phyloP scores from a whole-genome alignment of 2,113 vertebrate species.

The Campylomormyrus numenius region DNA sequence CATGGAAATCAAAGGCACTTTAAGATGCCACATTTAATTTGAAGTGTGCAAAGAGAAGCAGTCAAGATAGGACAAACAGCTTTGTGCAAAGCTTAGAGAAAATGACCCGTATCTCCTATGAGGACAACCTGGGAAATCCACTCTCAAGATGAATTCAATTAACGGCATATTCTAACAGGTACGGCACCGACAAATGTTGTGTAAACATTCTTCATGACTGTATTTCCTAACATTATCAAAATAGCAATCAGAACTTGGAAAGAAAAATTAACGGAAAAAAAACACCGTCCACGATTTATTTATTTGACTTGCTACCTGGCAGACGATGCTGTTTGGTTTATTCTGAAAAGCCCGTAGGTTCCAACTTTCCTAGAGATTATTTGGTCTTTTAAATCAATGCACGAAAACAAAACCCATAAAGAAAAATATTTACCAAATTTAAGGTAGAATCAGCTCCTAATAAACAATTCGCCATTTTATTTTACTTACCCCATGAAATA shows the following conservation, averaged over 20 bases:
- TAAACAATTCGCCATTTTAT: not conserved
- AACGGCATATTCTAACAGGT: conserved; percentile 51
- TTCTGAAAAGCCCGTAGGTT: not conserved
- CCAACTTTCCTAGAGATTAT: not conserved
- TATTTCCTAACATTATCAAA: not conserved
- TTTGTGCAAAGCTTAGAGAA: conserved; percentile 53
- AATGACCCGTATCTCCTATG: conserved; percentile 53
- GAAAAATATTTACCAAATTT: not conserved
- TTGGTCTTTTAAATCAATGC: not conserved
- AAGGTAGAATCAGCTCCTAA: not conserved
- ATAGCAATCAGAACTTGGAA: not conserved
- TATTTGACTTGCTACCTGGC: not conserved
- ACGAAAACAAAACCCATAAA: not conserved
- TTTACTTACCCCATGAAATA: not conserved
- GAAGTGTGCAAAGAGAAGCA: conserved; percentile 42
- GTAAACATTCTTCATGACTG: not conserved
- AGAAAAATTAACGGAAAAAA: not conserved
- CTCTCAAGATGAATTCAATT: conserved; percentile 59
- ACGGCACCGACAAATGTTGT: conserved; percentile 48
- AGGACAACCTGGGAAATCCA: conserved; percentile 49
- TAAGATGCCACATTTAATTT: conserved; percentile 64
- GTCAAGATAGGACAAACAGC: conserved; percentile 53
- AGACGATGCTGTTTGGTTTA: not conserved
- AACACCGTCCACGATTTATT: not conserved
- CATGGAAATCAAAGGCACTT: conserved; percentile 57